phyloP scores from a whole-genome alignment of 2,888 invertebrate species.

The Eurytoma californica region DNA sequence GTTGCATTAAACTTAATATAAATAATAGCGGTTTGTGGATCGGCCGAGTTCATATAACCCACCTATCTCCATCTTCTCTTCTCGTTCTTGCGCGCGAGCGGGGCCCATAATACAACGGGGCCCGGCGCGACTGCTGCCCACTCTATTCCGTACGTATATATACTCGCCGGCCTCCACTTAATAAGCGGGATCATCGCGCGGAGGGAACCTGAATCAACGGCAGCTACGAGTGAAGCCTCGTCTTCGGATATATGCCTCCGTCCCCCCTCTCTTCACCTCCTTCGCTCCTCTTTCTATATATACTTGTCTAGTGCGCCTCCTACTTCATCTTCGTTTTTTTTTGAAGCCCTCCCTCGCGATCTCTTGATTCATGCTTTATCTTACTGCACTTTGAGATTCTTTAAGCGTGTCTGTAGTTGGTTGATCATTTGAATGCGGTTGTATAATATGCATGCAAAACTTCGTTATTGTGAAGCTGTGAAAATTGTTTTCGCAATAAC shows the following conservation, averaged over 20 bases:
- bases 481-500: too few relatives aligned
- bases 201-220: slow-evolving; percentile 68
- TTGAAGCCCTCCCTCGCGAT: slow-evolving; percentile 12
- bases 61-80: slow-evolving; percentile 67
- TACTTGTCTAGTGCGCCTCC: slow-evolving; percentile 36
- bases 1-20: slow-evolving; percentile 76
- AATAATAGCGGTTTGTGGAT: slow-evolving; percentile 75
- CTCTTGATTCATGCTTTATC: not conserved
- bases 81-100: slow-evolving; percentile 33
- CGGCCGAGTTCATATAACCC: slow-evolving; percentile 65
- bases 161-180: slow-evolving; percentile 73
- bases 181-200: slow-evolving; percentile 72
- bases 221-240: slow-evolving; percentile 62
- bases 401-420: not conserved
- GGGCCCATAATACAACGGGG: slow-evolving; percentile 34
- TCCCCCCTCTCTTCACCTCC: not conserved
- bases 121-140: not conserved
- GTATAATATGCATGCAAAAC: too few relatives aligned
- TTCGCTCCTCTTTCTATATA: slow-evolving; percentile 6
- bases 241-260: slow-evolving; percentile 9
- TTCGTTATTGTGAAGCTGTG: too few relatives aligned
- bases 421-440: slow-evolving; percentile 1
- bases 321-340: not conserved
- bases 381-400: not conserved
- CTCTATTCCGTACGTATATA: slow-evolving; percentile 47